Conservation (phyloP, 2,113 vertebrate species). For the Strix uralensis region DNA sequence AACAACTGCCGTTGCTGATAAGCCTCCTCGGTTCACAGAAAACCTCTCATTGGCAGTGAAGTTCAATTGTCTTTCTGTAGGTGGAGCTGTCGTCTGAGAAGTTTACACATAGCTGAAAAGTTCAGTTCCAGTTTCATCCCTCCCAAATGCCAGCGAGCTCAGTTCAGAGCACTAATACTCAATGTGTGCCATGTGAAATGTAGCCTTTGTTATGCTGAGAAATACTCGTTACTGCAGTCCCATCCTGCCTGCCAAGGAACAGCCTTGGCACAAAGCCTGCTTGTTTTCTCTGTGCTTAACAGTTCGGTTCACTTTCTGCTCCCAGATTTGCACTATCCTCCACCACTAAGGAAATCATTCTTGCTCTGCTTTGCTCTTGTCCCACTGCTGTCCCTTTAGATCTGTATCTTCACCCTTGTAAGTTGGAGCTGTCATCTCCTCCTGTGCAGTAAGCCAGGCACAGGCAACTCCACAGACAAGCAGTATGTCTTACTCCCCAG, state of each 20-base stretch:
- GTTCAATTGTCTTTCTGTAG: not conserved
- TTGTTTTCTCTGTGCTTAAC: not conserved
- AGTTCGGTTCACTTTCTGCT: not conserved
- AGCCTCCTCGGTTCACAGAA: not conserved
- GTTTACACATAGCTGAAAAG: fast-evolving
- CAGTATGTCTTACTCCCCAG: not conserved
- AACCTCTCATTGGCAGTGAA: not conserved
- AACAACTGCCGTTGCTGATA: not conserved
- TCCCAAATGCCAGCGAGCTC: not conserved
- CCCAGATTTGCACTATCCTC: not conserved
- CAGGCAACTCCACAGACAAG: not conserved
- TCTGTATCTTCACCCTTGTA: not conserved
- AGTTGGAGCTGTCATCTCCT: fast-evolving
- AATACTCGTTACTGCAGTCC: not conserved
- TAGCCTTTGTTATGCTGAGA: not conserved
- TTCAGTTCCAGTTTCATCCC: not conserved
- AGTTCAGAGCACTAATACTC: not conserved
- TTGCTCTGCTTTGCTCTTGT: not conserved
- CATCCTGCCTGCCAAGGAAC: not conserved
- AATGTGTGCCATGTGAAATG: not conserved
- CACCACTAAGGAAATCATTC: not conserved
- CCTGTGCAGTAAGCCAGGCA: not conserved
- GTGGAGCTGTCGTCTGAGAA: not conserved
- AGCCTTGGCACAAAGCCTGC: fast-evolving
- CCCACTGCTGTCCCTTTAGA: not conserved